phyloP scores from a whole-genome alignment of 2,888 invertebrate species.

The Zhuqinia jingwanae region DNA sequence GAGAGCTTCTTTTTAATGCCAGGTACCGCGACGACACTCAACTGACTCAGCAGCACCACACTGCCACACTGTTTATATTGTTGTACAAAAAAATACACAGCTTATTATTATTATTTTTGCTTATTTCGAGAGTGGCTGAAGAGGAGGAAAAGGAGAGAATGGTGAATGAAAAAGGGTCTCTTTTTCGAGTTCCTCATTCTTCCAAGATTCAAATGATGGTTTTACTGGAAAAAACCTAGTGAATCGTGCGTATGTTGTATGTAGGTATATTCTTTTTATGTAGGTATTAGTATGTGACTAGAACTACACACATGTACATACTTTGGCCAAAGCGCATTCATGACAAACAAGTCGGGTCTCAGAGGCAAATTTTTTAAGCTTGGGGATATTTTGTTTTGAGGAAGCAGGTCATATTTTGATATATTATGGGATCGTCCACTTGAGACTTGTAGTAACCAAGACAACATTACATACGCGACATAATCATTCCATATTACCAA shows the following conservation, averaged over 20 bases:
- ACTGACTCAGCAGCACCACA: conserved; percentile 3
- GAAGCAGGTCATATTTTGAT: conserved; percentile 57
- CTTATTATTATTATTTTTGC: conserved; percentile 64
- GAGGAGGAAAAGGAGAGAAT: conserved; percentile 6
- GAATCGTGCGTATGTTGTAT: conserved; percentile 1
- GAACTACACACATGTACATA: too few species aligned
- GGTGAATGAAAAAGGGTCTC: conserved; percentile 46
- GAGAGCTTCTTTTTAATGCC: conserved; percentile 23
- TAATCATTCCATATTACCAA: conserved; percentile 18
- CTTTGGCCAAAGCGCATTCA: background rate
- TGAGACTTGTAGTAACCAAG: background rate
- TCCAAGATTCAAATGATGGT: conserved; percentile 2
- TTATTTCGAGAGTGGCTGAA: conserved; percentile 27
- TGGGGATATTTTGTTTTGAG: conserved; percentile 8
- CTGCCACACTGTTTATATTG: conserved; percentile 1
- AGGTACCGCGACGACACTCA: conserved; percentile 48
- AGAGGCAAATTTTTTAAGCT: conserved; percentile 1
- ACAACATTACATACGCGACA: conserved; percentile 9
- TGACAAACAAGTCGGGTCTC: background rate
- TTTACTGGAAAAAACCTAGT: conserved; percentile 25
- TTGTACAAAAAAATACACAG: conserved; percentile 17
- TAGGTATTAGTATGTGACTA: too few species aligned
- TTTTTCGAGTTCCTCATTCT: background rate
- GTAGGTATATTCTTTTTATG: background rate
- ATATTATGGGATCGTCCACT: background rate